A percentile compares a stretch with the other conserved stretches of the same genome.
phyloP scores from a whole-genome alignment of 23 tunicate genomes.

The Aplidium turbinatum region DNA sequence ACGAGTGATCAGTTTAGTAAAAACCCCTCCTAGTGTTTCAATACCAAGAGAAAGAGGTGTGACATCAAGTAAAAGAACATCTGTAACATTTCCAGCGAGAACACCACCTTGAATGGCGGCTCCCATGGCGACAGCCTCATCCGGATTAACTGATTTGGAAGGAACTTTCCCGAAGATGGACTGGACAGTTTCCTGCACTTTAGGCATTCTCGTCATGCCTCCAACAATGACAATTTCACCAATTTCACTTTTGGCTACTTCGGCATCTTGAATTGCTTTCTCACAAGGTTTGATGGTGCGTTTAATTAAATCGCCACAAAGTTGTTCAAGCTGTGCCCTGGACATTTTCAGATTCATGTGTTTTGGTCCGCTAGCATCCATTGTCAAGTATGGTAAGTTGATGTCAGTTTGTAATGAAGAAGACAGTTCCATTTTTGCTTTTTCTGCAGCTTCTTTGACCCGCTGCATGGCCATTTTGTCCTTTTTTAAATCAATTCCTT shows the following conservation, averaged over 20 bases:
- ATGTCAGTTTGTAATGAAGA: constrained; percentile 58
- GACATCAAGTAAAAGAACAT: constrained; percentile 82
- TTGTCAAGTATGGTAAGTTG: constrained; percentile 58
- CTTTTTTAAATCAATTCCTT: constrained; percentile 78
- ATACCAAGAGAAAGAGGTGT: constrained; percentile 79
- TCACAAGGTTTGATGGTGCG: constrained; percentile 67
- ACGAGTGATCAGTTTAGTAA: constrained; percentile 56
- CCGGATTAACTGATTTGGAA: constrained; percentile 67
- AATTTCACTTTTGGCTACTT: constrained; percentile 46
- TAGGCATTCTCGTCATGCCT: constrained; percentile 79
- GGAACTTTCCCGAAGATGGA: constrained; percentile 48
- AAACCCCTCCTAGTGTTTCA: constrained; percentile 76
- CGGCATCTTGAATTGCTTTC: constrained; percentile 68
- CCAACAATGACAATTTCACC: constrained; percentile 60
- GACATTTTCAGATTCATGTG: constrained; percentile 75
- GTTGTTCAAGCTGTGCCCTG: constrained; percentile 59
- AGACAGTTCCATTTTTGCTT: constrained; percentile 88
- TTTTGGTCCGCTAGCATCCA: constrained; percentile 53
- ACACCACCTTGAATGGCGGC: constrained; percentile 87
- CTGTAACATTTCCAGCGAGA: constrained; percentile 70
- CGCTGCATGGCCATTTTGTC: constrained; percentile 89
- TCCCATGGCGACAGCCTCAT: constrained; percentile 77
- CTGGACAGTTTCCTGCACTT: constrained; percentile 56
- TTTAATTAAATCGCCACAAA: constrained; percentile 56
- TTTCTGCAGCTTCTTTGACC: constrained; percentile 92